Conservation (phyloP, 2,888 invertebrate species). For the Tipula unca region DNA sequence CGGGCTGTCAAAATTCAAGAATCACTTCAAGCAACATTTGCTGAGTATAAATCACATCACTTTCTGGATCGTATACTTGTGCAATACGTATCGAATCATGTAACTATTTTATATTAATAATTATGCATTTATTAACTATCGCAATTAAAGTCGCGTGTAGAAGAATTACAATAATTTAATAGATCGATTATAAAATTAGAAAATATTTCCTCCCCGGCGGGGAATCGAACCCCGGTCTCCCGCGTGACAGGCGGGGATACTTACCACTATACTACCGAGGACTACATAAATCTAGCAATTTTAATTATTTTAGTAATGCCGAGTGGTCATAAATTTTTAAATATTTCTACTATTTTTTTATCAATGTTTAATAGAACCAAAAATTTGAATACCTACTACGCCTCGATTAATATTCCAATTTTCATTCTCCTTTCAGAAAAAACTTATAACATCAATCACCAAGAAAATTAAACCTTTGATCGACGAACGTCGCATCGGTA, state of each 20-base stretch:
- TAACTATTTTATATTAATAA: slow-evolving; percentile 26
- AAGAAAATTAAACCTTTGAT: slow-evolving; percentile 37
- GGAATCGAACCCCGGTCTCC: slow-evolving; percentile 21
- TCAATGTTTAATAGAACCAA: no score
- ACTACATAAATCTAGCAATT: not conserved
- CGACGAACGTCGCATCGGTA: slow-evolving; percentile 45
- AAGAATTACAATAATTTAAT: no score
- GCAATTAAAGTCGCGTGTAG: no score
- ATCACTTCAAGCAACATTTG: slow-evolving; percentile 35
- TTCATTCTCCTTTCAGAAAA: not conserved
- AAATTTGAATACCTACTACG: not conserved
- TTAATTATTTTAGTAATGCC: no score
- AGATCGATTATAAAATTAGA: no score
- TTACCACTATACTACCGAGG: slow-evolving; percentile 19
- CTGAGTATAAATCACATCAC: slow-evolving; percentile 36
- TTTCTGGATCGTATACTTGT: slow-evolving; percentile 53
- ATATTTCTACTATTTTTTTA: no score
- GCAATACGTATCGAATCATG: slow-evolving; percentile 52
- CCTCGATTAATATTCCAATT: not conserved
- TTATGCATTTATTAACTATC: no score
- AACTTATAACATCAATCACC: not conserved
- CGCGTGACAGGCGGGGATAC: slow-evolving; percentile 21
- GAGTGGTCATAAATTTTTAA: no score
- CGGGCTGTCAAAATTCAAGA: slow-evolving; percentile 51
- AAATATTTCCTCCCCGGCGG: slow-evolving; percentile 20